Evolutionary conservation across 2,113 vertebrate species (phyloP).

Genomic region (Oophaga pumilio): DNA sequence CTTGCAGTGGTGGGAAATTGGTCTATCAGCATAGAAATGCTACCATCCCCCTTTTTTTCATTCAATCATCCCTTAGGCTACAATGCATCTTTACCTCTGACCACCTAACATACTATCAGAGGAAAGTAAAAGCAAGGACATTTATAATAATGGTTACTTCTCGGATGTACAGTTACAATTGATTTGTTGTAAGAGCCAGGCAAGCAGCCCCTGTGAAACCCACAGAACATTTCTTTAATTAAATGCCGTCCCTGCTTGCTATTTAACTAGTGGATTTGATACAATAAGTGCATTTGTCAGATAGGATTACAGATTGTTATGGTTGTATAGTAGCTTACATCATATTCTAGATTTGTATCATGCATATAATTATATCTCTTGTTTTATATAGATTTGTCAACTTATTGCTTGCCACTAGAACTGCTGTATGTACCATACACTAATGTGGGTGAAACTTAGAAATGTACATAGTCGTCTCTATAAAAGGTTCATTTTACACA

Average conservation of each 20-base stretch:
- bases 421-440: neutral
- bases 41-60: constrained; percentile 85
- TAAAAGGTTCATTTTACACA: neutral
- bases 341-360: neutral
- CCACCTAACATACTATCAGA: constrained; percentile 90
- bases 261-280: constrained; percentile 16
- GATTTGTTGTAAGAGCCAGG: constrained; percentile 87
- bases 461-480: neutral
- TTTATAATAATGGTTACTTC: constrained; percentile 92
- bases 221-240: constrained; percentile 53
- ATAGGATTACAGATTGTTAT: neutral
- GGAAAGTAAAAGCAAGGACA: constrained; percentile 83
- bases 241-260: constrained; percentile 36
- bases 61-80: constrained; percentile 97
- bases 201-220: constrained; percentile 79
- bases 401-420: neutral
- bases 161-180: constrained; percentile 84
- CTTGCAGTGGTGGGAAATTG: constrained; percentile 98
- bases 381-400: neutral
- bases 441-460: neutral
- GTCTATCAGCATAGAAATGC: constrained; percentile 87
- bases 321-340: neutral
- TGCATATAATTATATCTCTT: neutral
- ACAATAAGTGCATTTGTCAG: neutral
- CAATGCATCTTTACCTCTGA: constrained; percentile 97